Base-by-base conservation (phyloP, 2,113 vertebrate species). In the Vidua macroura region DNA sequence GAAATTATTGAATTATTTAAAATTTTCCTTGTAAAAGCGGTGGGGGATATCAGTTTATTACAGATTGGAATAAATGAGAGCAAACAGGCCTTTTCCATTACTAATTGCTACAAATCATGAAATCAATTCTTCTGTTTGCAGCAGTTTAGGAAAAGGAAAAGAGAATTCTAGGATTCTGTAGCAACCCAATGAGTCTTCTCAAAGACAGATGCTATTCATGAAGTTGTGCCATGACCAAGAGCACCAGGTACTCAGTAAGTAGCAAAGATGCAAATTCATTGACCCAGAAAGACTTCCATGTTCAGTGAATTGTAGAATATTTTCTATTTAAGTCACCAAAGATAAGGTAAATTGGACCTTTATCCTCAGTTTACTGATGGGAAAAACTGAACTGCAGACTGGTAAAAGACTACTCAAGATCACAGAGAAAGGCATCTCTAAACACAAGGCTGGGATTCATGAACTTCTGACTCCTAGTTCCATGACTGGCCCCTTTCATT, bases 51-150 rank as follows among this genome's bases (percentile, higher is more conserved):
- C 53, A 75, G 14, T 30, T 86, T 59, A 72, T 62, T 89, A 69
- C 6, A 48, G 43, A 86, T 70, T 39, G 13, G 43, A 92, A 81
- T 78, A 89, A 91, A 89, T 51, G 30, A 83, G 74, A 92, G 16
- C 16, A 49, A 89, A 59, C 15, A 81, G 18, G 44, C 24, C 56
- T 84, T 86, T 62, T 58, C 41, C 63, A 59, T 79, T 51, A 94
- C 48, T 89, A 95, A 96, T 93, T 97, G 79, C 64, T 77, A 90
- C 35, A 82, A 88, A 95, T 60, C 62, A 90, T 81, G 33, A 97
- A 95, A 93, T 58, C 17, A 56, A 63, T 89, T 93, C 55, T 96
- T 91, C 89, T 96, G 53, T 93, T 94, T 88, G 37, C 63, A 91
- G 83, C 88, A 81, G 49, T 90, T 92, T 67, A 81, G 52, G 78